Percentiles rank a stretch among this genome's conserved stretches.
phyloP scores from a whole-genome alignment of 2,888 invertebrate genomes.

The Caenorhabditis angaria region DNA sequence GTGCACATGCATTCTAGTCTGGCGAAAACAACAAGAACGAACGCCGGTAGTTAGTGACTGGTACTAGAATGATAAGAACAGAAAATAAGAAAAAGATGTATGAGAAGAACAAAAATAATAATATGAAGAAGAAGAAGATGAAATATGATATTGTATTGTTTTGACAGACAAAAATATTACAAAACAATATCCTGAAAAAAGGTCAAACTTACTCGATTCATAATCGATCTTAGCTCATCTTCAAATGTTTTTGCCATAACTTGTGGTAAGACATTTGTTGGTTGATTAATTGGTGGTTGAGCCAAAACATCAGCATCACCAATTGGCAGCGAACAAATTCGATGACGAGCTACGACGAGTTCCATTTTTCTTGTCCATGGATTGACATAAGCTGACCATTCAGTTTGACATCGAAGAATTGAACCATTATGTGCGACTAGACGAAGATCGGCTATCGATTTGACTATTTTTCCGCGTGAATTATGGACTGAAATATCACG shows the following conservation, averaged over 20 bases:
- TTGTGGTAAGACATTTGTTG: conserved; percentile 43
- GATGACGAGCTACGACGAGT: conserved; percentile 83
- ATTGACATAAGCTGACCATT: conserved; percentile 86
- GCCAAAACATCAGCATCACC: conserved; percentile 57
- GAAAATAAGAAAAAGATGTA: conserved; percentile 5
- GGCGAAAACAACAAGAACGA: conserved; percentile 26
- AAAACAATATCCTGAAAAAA: neutral
- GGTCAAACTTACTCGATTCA: conserved; percentile 49
- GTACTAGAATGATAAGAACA: conserved; percentile 19
- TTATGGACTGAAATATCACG: conserved; percentile 54
- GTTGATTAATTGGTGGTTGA: conserved; percentile 28
- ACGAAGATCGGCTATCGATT: conserved; percentile 61
- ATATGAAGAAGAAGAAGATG: conserved; percentile 13
- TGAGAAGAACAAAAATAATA: conserved; percentile 9
- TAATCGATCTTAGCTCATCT: conserved; percentile 55
- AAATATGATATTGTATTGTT: conserved; percentile 5
- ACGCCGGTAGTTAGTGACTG: conserved; percentile 8
- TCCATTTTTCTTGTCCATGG: conserved; percentile 91
- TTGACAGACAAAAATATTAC: neutral
- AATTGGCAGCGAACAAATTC: conserved; percentile 53
- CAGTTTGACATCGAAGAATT: conserved; percentile 83
- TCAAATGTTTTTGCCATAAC: conserved; percentile 56
- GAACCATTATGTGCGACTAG: conserved; percentile 66
- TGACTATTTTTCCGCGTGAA: conserved; percentile 55
- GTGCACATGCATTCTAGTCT: conserved; percentile 1